Conservation (phyloP, 2,797 vertebrate genomes). For the Xenopus petersii region DNA sequence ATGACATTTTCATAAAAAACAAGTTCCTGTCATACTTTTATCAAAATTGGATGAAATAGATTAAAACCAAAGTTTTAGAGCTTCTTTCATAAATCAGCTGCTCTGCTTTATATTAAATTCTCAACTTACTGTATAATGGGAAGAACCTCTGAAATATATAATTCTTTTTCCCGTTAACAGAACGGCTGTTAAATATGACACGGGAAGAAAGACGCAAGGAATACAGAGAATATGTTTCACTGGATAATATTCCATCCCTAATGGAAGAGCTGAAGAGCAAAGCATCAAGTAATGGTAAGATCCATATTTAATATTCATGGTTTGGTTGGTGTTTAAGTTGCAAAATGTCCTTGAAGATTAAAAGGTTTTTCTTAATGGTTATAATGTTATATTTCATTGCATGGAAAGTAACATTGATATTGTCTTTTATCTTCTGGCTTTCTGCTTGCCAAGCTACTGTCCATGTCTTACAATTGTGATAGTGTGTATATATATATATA, state of each 20-base stretch:
- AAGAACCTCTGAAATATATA: background rate
- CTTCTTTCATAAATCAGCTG: background rate
- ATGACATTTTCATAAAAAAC: background rate
- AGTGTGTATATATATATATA: too few relatives aligned
- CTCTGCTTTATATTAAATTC: background rate
- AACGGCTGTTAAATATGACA: conserved; percentile 84
- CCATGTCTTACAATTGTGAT: too few relatives aligned
- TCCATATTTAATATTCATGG: background rate
- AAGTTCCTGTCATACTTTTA: background rate
- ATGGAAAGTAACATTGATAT: too few relatives aligned
- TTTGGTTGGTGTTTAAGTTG: too few relatives aligned
- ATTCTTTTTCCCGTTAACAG: conserved; percentile 58
- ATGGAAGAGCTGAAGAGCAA: conserved; percentile 75
- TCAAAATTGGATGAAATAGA: background rate
- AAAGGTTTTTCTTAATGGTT: too few relatives aligned
- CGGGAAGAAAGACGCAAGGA: conserved; percentile 88
- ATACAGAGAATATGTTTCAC: conserved; percentile 76
- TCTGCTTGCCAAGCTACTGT: too few relatives aligned
- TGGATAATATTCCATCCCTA: conserved; percentile 84
- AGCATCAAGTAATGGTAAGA: conserved; percentile 64
- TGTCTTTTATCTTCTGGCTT: too few relatives aligned
- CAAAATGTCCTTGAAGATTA: too few relatives aligned
- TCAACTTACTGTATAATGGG: background rate
- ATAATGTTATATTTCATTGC: too few relatives aligned
- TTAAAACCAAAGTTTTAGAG: background rate